phyloP scores from a whole-genome alignment of 2,113 vertebrate genomes.

The Asarcornis scutulata region DNA sequence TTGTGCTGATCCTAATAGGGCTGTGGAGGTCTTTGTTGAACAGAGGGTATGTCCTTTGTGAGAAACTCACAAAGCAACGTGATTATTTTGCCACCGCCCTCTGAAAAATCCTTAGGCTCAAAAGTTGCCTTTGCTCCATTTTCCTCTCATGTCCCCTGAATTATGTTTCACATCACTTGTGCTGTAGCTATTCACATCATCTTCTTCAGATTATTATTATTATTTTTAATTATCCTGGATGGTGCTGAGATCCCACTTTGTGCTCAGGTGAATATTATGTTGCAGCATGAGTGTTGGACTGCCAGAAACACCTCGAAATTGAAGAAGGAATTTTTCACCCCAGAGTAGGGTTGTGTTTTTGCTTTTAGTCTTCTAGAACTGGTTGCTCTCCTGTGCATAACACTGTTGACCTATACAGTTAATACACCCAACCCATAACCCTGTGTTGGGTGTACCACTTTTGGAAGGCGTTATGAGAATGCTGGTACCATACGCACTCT shows the following conservation, averaged over 20 bases:
- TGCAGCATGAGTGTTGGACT: background rate
- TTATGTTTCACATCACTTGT: background rate
- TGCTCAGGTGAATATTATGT: rapidly evolving
- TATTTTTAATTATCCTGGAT: background rate
- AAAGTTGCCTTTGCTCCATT: background rate
- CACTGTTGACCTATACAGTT: background rate
- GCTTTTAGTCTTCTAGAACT: background rate
- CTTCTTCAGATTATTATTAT: background rate
- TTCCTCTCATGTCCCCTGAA: background rate
- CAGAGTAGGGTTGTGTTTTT: background rate
- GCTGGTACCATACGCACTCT: background rate
- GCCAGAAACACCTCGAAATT: background rate
- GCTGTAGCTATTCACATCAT: background rate
- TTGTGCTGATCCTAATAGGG: background rate
- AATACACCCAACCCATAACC: background rate
- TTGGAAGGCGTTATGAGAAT: background rate
- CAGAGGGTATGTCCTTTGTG: background rate
- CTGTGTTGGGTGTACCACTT: background rate
- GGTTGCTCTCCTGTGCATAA: background rate
- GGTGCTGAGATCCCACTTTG: background rate
- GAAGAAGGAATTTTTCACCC: background rate
- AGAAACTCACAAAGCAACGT: background rate
- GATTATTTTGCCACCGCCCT: background rate
- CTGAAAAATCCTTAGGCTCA: background rate
- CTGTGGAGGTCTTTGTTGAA: background rate